These are phyloP conservation scores for Recurvirostra avosetta DNA, from an alignment of 2,113 vertebrate species.

Conservation along the genomic window DNA sequence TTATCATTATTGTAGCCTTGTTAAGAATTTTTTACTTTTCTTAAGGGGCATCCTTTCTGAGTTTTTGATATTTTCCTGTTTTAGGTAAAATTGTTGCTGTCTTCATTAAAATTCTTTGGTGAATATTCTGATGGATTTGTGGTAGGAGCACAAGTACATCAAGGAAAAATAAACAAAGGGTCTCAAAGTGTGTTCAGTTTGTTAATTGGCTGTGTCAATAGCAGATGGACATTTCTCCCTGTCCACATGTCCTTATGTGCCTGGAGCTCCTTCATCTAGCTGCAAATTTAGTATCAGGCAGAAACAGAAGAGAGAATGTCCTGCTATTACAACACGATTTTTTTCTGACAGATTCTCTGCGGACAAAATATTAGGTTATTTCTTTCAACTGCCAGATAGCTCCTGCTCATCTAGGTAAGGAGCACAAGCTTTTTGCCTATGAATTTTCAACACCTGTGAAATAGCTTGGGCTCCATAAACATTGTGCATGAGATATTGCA, in stretches of 20 bases:
- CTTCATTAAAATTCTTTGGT: neutral
- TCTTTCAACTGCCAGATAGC: neutral
- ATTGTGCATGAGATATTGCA: neutral
- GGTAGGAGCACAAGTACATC: neutral
- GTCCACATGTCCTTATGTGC: neutral
- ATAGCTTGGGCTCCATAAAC: neutral
- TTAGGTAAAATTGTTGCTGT: neutral
- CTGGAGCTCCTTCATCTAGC: neutral
- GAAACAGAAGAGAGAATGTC: neutral
- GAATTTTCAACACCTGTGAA: neutral
- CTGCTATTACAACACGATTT: neutral
- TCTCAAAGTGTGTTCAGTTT: neutral
- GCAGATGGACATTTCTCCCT: conserved; percentile 38
- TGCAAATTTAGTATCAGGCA: neutral
- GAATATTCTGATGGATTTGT: neutral
- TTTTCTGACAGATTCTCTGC: conserved; percentile 6
- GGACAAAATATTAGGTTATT: conserved; percentile 12
- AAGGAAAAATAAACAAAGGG: conserved; percentile 7
- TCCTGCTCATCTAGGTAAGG: neutral
- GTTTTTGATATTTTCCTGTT: neutral
- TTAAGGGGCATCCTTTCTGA: neutral
- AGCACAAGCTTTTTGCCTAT: neutral
- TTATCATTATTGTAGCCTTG: neutral
- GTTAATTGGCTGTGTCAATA: conserved; percentile 29
- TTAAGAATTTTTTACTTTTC: neutral